phyloP scores from a whole-genome alignment of 2,113 vertebrate genomes.

The Illadopsis cleaveri region DNA sequence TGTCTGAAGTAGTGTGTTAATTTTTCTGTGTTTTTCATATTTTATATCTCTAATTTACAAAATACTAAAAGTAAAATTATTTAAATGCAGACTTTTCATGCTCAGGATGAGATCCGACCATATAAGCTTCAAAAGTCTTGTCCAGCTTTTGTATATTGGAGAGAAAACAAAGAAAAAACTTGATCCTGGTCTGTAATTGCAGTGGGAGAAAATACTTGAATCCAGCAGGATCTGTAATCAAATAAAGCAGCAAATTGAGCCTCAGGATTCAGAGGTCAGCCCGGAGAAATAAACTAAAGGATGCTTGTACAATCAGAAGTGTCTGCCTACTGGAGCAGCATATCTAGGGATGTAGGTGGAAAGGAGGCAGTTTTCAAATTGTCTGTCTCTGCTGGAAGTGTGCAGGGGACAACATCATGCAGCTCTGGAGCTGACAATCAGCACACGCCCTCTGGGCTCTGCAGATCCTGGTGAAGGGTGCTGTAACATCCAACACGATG shows the following conservation, averaged over 20 bases:
- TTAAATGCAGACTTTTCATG: not conserved
- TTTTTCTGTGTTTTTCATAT: not conserved
- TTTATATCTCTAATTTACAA: not conserved
- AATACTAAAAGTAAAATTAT: not conserved
- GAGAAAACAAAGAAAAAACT: not conserved
- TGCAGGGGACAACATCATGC: fast-evolving
- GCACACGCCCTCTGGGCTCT: fast-evolving
- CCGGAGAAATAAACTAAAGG: fast-evolving
- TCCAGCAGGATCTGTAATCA: not conserved
- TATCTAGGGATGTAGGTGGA: not conserved
- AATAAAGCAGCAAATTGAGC: not conserved
- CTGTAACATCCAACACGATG: fast-evolving
- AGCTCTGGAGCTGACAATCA: not conserved
- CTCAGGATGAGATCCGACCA: not conserved
- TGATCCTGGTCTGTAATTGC: not conserved
- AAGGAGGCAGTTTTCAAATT: not conserved
- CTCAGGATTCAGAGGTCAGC: not conserved
- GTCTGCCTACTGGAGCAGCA: not conserved
- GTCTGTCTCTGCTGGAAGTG: not conserved
- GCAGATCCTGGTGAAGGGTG: fast-evolving
- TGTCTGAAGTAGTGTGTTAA: not conserved
- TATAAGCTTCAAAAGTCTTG: not conserved
- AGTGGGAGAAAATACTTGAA: not conserved
- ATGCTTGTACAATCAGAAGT: not conserved
- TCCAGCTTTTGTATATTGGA: not conserved